Base-by-base conservation (phyloP, 2,113 vertebrate species). In the Tapirus terrestris region DNA sequence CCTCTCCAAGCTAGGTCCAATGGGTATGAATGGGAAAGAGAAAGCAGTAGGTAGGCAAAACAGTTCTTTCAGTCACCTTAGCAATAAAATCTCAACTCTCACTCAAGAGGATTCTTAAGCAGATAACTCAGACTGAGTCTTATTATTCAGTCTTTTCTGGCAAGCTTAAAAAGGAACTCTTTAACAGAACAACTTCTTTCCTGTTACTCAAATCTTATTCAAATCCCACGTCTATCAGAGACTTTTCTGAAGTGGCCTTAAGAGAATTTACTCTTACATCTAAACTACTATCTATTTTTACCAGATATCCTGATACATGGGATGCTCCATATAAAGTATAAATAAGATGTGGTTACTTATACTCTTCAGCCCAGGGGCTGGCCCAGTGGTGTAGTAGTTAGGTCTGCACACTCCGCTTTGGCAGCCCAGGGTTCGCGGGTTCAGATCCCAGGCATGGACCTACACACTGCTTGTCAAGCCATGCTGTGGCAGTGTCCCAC, bases 61-160 rank as follows among this genome's bases (percentile, higher is more conserved):
- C 0, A 90, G 45, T 79, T 90, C 45, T 77, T 82, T 56, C n/a
- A 67, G 4, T 92, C 17, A 82, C 7, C 31, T 58, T 73, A 84
- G 11, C 58, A 95, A 36, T 82, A 87, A 86, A 96, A 67, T 31
- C 23, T 93, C 65, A 92, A 89, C 48, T 65, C 51, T 33, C 88
- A 86, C 61, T 89, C 63, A 89, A 95, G 63, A 83, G 31, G 21
- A 72, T 53, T 91, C 65, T 93, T 86, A 96, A 91, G 45, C 36
- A 67, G 20, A 75, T 72, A 72, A 97, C 29, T 93, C 90, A 96
- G 94, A 89, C 4, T 70, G 51, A 81, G 56, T 95, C 72, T 88
- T 89, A 48, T 29, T 75, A 70, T 60, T 79, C 75, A 13, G 51
- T 65, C 23, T 81, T 60, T 92, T 75, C 33, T 85, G 39, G 14